These are phyloP conservation scores for Lasioglossum baleicum DNA, from an alignment of 1,140 invertebrate genomes.

Conservation along the genomic window DNA sequence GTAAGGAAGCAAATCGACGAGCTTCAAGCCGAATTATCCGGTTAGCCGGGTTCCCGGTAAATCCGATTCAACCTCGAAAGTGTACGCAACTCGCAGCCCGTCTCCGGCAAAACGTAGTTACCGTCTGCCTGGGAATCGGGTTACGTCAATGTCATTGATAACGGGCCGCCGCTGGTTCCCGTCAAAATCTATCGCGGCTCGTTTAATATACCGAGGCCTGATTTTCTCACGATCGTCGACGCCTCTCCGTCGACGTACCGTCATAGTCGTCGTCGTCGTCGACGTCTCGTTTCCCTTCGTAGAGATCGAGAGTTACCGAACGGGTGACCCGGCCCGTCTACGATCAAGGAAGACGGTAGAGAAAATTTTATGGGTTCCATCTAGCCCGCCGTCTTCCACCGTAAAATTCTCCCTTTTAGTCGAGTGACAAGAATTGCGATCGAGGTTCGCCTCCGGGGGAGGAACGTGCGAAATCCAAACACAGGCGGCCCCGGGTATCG, in stretches of 20 bases:
- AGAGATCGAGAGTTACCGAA: background rate
- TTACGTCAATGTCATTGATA: slow-evolving; percentile 68
- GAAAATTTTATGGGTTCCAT: slow-evolving; percentile 40
- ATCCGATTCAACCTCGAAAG: slow-evolving; percentile 52
- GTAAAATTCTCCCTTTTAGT: slow-evolving; percentile 24
- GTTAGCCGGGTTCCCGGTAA: slow-evolving; percentile 51
- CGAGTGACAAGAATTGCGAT: slow-evolving; percentile 56
- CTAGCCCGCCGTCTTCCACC: background rate
- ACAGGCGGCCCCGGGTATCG: background rate
- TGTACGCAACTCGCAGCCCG: slow-evolving; percentile 37
- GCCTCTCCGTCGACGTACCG: no score
- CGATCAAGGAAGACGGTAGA: slow-evolving; percentile 9
- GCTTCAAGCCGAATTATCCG: slow-evolving; percentile 54
- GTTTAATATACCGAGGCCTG: slow-evolving; percentile 24
- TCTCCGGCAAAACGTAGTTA: slow-evolving; percentile 49
- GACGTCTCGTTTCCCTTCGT: no score
- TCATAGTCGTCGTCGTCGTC: no score
- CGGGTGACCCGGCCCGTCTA: background rate
- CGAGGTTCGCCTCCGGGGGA: slow-evolving; percentile 32
- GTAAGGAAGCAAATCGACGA: slow-evolving; percentile 52
- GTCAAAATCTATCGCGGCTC: slow-evolving; percentile 53
- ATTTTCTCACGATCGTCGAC: slow-evolving; percentile 13
- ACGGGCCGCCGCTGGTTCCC: slow-evolving; percentile 47
- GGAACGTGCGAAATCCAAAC: slow-evolving; percentile 41
- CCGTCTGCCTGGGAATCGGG: slow-evolving; percentile 59